Conservation (phyloP, 2,797 vertebrate species). For the Ambastaia sidthimunki region DNA sequence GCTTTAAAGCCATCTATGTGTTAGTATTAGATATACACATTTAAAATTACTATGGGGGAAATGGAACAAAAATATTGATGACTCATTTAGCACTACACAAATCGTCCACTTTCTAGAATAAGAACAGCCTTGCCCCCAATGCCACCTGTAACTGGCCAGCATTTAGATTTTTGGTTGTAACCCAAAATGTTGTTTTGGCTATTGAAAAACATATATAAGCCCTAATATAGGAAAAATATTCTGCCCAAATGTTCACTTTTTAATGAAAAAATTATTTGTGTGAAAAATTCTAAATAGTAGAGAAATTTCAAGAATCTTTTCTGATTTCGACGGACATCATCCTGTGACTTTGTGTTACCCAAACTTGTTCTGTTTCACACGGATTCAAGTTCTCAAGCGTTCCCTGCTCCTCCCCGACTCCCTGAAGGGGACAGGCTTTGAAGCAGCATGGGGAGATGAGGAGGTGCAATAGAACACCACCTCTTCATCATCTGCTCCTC, state of each 20-base stretch:
- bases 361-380: background rate
- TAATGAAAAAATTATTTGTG: background rate
- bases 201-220: no score
- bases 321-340: background rate
- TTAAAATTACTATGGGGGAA: background rate
- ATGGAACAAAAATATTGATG: background rate
- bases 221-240: no score
- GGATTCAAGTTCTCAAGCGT: conserved; percentile 1
- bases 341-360: background rate
- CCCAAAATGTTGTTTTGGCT: no score
- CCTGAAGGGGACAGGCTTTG: conserved; percentile 57
- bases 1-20: no score
- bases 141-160: background rate
- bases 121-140: background rate
- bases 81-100: background rate
- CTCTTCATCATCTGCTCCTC: conserved; percentile 68
- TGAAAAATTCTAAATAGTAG: background rate
- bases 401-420: conserved; percentile 7
- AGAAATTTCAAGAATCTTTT: background rate
- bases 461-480: conserved; percentile 62
- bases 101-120: background rate
- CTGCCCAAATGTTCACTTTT: no score
- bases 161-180: background rate
- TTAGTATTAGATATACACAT: background rate
- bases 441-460: conserved; percentile 56